phyloP scores from a whole-genome alignment of 2,797 vertebrate genomes.

The Malurus leucopterus region DNA sequence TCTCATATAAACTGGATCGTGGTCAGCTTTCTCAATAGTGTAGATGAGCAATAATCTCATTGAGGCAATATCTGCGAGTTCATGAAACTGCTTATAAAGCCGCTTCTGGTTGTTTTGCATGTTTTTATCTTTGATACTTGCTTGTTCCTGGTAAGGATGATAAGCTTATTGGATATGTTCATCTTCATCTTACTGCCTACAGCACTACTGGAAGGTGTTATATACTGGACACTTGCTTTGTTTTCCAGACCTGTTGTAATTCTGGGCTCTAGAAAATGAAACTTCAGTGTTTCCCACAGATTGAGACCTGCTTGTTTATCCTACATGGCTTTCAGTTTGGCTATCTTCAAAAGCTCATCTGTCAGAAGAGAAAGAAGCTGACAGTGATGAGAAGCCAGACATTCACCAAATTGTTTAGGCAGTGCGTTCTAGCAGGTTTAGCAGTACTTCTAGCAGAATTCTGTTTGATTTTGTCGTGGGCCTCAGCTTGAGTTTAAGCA shows the following conservation, averaged over 20 bases:
- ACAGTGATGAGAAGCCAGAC: slow-evolving; percentile 54
- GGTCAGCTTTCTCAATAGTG: background rate
- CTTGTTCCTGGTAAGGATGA: background rate
- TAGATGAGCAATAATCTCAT: background rate
- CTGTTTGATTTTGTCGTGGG: background rate
- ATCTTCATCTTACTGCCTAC: background rate
- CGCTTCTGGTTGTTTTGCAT: background rate
- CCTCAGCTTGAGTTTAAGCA: background rate
- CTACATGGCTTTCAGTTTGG: slow-evolving; percentile 47
- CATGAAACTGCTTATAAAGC: background rate
- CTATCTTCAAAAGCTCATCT: slow-evolving; percentile 53
- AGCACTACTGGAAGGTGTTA: background rate
- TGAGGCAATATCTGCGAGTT: background rate
- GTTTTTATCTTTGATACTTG: background rate
- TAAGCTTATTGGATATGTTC: background rate
- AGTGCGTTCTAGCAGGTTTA: slow-evolving; percentile 30
- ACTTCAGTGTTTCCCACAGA: slow-evolving; percentile 14
- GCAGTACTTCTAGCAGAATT: slow-evolving; percentile 1
- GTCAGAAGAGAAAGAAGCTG: slow-evolving; percentile 45
- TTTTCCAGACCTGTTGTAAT: background rate
- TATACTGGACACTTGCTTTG: background rate
- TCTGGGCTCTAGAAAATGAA: slow-evolving; percentile 22
- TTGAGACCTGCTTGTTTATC: slow-evolving; percentile 55
- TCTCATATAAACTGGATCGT: background rate
- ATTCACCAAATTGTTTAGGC: slow-evolving; percentile 24